Evolutionary conservation across 2,113 vertebrate species (phyloP), one percentile per base, ranked within the genome.

Genomic region (Astur gentilis): DNA sequence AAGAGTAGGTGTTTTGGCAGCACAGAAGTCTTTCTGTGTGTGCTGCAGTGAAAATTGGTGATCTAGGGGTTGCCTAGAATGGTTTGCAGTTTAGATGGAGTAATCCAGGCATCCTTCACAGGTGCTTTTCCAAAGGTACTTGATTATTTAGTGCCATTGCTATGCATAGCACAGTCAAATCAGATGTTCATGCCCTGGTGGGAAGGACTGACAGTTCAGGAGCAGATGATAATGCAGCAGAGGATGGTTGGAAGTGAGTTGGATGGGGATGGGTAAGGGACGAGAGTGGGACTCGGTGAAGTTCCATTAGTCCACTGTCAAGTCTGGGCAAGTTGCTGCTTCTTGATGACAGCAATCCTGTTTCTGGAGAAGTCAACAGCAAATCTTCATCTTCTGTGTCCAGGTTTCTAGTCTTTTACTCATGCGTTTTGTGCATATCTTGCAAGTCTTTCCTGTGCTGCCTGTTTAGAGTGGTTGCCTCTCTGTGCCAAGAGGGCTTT

Each of bases 141-240:
- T 44, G 25, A 8, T 72, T 84, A 16, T 87, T 82, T 80, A 36
- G 36, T 58, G 31, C 25, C 36, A 9, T 86, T 49, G 20, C 25
- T 66, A 0, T 6, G 18, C 4, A 2, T 45, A 38, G 26, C 26
- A 47, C 0, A 0, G 27, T 17, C 38, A 32, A 50, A 16, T 75
- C 22, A 31, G 40, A 16, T 34, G 10, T 36, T 75, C 9, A 3
- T 40, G n/a, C 19, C 34, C 23, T 73, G 14, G 2, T 82, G 38
- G n/a, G 57, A 67, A 44, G 42, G 27, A 23, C 27, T 52, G 36
- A 25, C 50, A 55, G 14, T 49, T 82, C 2, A 40, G 21, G 25
- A 84, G 45, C 61, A 75, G 65, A 26, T 20, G 8, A 2, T 47
- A n/a, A 58, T 14, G 22, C 29, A 72, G 65, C 15, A 69, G 52